These are phyloP conservation scores for Elysia chlorotica DNA, from an alignment of 1,140 invertebrate species.

Conservation along the genomic window DNA sequence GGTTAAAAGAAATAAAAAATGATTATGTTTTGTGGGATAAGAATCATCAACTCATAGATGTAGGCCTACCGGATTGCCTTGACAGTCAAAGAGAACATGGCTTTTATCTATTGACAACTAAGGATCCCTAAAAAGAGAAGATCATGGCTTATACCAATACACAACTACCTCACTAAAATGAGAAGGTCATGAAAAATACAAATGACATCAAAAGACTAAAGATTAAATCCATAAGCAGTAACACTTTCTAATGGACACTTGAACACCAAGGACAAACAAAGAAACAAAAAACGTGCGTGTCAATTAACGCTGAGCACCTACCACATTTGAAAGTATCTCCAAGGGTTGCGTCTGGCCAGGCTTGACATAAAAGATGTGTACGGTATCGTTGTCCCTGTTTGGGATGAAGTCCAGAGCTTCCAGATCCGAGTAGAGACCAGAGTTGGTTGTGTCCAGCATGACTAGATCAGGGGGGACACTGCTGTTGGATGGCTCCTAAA, in stretches of 20 bases:
- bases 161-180: no score
- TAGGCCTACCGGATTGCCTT: no score
- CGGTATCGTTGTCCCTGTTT: constrained; percentile 86
- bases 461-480: constrained; percentile 70
- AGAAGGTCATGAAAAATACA: neutral
- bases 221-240: neutral
- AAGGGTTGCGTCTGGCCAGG: constrained; percentile 76
- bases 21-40: no score
- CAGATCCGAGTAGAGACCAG: constrained; percentile 75
- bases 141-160: no score
- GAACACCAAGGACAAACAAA: no score
- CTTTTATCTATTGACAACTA: no score
- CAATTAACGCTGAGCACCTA: constrained; percentile 65
- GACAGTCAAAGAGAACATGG: no score
- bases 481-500: constrained; percentile 59
- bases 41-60: no score
- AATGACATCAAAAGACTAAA: neutral
- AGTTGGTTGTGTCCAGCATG: constrained; percentile 75
- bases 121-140: no score
- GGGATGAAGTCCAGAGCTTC: constrained; percentile 81
- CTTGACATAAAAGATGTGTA: constrained; percentile 93
- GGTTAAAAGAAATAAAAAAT: no score
- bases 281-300: no score
- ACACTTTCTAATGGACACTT: no score
- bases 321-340: constrained; percentile 85